Evolutionary conservation across 1,140 invertebrate genomes (phyloP), one percentile per base, ranked within the genome.

Genomic region (Zaprionus davidi): DNA sequence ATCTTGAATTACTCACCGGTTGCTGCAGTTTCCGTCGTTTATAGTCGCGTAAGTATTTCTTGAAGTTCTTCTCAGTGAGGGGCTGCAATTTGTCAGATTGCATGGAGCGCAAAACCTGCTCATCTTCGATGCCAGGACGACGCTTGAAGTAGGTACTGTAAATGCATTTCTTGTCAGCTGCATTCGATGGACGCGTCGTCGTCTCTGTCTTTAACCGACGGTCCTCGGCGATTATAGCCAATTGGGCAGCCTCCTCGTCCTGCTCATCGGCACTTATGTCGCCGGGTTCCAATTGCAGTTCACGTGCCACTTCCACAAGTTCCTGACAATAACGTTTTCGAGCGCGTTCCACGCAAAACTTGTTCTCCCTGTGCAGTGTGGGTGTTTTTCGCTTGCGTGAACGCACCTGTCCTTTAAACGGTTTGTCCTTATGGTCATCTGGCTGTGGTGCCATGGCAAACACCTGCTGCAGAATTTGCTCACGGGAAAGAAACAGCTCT

Each of bases 401-500:
- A 3, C 81, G 65, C n/a, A 65, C 46, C 17, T 57, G 53, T 0
- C 69, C 53, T 17, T 46, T 62, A 15, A 58, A 53, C 11, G 71
- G 22, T 51, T 51, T 60, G 1, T 49, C 71, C 15, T 66, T 26
- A 17, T 56, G 24, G 6, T 71, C 69, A 80, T 94, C 93, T 75
- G 94, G 93, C 63, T 95, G 93, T 76, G 94, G 93, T 55, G 95
- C 93, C 76, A 94, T 93, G 84, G 93, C 81, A 88, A 93, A 93
- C 0, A 95, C 94, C 79, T 94, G 94, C 59, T 94, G 94, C 26
- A 96, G 75, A 44, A 97, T 92, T 84, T 94, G 94, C 79, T 96
- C 94, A 71, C 96, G 93, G 1, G 96, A 96, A 26, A 96, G 93
- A 12, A 97, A 83, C 13, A 97, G 82, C 44, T 95, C 93, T 71